Conservation (phyloP, 1,140 invertebrate species). For the Acromyrmex charruanus region DNA sequence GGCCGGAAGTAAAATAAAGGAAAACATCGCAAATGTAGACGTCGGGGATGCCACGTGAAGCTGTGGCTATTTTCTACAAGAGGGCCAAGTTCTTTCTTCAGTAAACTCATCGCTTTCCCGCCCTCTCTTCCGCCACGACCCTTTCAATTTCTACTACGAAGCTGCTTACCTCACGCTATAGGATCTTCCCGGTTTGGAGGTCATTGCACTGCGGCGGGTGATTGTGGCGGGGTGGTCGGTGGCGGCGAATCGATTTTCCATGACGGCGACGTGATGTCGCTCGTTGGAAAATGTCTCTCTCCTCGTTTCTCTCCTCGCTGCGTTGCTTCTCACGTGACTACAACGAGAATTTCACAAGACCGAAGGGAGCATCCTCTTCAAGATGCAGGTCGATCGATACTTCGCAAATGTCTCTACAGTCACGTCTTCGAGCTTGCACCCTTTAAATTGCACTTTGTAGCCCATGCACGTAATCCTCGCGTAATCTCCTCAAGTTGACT, state of each 20-base stretch:
- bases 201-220: constrained; percentile 82
- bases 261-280: constrained; percentile 58
- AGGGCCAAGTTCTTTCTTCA: constrained; percentile 37
- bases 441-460: constrained; percentile 1
- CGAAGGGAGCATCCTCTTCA: constrained; percentile 63
- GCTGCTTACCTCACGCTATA: constrained; percentile 83
- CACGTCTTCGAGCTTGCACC: neutral
- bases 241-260: constrained; percentile 81
- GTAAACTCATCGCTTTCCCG: constrained; percentile 26
- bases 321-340: constrained; percentile 62
- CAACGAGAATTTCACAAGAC: constrained; percentile 26
- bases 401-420: constrained; percentile 3
- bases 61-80: constrained; percentile 70
- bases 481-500: constrained; percentile 6
- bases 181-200: constrained; percentile 85
- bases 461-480: neutral
- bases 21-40: constrained; percentile 68
- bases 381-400: constrained; percentile 69
- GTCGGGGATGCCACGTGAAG: constrained; percentile 52
- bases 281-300: constrained; percentile 39
- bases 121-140: constrained; percentile 1
- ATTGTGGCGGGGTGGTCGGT: constrained; percentile 73
- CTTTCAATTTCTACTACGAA: constrained; percentile 50
- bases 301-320: constrained; percentile 23
- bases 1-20: constrained; percentile 72